Conservation (phyloP, 2,888 invertebrate genomes). For the Eupithecia subumbrata region DNA sequence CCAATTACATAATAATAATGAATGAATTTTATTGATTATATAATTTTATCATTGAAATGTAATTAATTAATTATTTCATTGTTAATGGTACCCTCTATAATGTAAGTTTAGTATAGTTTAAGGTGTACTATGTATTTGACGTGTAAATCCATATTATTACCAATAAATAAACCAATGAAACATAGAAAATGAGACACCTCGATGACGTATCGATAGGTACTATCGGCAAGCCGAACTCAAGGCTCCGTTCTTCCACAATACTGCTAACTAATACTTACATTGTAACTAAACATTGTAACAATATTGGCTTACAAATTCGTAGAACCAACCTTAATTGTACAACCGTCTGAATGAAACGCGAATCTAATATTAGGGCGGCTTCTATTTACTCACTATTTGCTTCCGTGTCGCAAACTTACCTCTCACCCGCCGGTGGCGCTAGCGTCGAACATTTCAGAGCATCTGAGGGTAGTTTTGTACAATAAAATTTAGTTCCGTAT, state of each 20-base stretch:
- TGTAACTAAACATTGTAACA: not conserved
- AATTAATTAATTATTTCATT: no score
- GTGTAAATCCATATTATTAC: no score
- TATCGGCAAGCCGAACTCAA: not conserved
- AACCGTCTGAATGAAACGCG: slow-evolving; percentile 57
- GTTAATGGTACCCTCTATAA: no score
- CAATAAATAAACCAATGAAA: no score
- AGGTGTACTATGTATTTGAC: no score
- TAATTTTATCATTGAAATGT: no score
- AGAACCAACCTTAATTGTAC: not conserved
- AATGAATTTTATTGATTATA: no score
- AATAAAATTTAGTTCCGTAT: not conserved
- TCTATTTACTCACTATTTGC: slow-evolving; percentile 41
- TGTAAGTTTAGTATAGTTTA: no score
- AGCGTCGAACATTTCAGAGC: not conserved
- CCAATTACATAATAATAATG: no score
- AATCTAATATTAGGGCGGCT: slow-evolving; percentile 69
- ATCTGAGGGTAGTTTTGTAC: not conserved
- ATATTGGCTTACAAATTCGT: not conserved
- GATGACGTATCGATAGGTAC: not conserved
- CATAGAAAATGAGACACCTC: not conserved
- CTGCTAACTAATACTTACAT: not conserved
- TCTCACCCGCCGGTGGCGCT: not conserved
- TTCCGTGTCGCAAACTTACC: slow-evolving; percentile 1
- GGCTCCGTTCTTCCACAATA: not conserved